Conservation (phyloP, 2,797 vertebrate genomes). For the Cirrhinus mrigala region DNA sequence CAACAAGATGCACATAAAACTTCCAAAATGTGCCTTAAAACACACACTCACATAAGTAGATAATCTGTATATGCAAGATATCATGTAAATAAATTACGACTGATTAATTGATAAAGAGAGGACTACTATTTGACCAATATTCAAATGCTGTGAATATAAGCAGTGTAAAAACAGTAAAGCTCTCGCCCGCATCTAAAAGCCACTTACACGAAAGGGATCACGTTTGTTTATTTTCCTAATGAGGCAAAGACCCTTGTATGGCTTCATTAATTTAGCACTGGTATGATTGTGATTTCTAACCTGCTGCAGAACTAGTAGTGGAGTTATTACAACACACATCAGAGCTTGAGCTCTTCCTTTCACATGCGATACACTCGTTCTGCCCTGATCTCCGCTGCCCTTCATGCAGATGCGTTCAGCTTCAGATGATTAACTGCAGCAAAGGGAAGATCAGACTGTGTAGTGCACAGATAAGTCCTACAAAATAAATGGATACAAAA, state of each 20-base stretch:
- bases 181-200: background rate
- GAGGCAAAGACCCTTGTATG: background rate
- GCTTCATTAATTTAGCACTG: background rate
- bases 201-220: background rate
- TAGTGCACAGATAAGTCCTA: background rate
- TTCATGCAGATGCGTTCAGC: no score
- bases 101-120: background rate
- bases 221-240: no score
- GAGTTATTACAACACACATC: no score
- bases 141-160: background rate
- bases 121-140: background rate
- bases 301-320: no score
- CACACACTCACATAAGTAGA: background rate
- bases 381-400: no score
- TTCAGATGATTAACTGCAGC: background rate
- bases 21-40: background rate
- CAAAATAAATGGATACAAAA: background rate
- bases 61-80: background rate
- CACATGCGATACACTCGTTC: no score
- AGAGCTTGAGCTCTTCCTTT: no score
- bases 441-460: background rate
- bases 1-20: background rate
- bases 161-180: background rate
- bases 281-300: no score
- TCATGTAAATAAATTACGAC: background rate